Percentiles rank a stretch among this genome's conserved stretches.
Evolutionary conservation across 2,797 vertebrate genomes (phyloP).

Genomic region (Alfaro cultratus): DNA sequence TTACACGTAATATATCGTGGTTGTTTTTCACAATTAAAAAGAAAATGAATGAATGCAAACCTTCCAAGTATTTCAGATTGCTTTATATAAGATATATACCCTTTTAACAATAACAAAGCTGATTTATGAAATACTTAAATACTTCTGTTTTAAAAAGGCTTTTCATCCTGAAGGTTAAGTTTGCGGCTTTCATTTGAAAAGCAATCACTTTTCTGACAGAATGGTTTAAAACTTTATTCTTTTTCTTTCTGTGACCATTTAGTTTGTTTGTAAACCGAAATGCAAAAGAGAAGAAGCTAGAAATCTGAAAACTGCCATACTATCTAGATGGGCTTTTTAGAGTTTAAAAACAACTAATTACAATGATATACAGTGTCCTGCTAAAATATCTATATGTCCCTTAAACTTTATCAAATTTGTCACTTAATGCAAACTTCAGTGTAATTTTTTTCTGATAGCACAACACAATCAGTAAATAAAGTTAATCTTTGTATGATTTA

Average conservation of each 20-base stretch:
- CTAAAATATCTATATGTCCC: background rate
- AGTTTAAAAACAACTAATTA: background rate
- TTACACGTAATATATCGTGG: background rate
- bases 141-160: background rate
- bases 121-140: background rate
- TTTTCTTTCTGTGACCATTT: background rate
- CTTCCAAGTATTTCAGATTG: background rate
- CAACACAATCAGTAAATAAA: background rate
- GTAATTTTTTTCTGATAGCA: background rate
- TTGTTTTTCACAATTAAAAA: background rate
- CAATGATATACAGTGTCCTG: background rate
- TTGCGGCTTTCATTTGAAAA: background rate
- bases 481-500: background rate
- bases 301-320: background rate
- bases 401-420: background rate
- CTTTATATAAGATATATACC: background rate
- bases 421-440: background rate
- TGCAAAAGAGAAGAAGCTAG: background rate
- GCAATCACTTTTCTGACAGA: background rate
- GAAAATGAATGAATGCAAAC: background rate
- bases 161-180: slow-evolving; percentile 6
- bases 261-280: background rate
- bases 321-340: background rate
- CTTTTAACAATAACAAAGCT: background rate
- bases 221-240: background rate